These are phyloP conservation scores for Motacilla tschutschensis DNA, from an alignment of 2,113 vertebrate genomes.

Conservation along the genomic window DNA sequence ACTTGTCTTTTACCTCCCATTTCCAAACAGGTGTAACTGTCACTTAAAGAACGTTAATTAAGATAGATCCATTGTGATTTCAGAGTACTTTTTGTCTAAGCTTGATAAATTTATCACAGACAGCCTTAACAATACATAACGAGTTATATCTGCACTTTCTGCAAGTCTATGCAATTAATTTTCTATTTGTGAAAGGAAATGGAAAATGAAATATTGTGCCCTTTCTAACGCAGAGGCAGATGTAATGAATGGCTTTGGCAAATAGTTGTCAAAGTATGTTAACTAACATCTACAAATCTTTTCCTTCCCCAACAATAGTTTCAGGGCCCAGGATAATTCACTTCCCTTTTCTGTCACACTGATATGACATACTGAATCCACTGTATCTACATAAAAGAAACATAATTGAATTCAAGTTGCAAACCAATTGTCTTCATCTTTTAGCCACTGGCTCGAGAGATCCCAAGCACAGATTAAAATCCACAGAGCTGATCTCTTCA, in stretches of 20 bases:
- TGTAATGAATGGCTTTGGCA: conserved; percentile 52
- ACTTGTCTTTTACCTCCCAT: conserved; percentile 3
- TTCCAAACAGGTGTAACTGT: conserved; percentile 53
- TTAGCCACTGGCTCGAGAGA: background rate
- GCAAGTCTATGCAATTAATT: conserved; percentile 59
- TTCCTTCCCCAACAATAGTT: conserved; percentile 31
- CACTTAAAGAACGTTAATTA: conserved; percentile 55
- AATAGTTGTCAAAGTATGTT: conserved; percentile 48
- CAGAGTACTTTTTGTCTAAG: conserved; percentile 60
- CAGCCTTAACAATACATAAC: conserved; percentile 65
- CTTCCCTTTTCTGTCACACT: background rate
- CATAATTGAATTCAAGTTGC: background rate
- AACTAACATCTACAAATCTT: conserved; percentile 47
- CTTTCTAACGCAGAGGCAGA: conserved; percentile 41
- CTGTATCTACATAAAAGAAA: background rate
- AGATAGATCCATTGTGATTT: conserved; percentile 68
- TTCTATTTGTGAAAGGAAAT: conserved; percentile 62
- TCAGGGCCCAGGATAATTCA: conserved; percentile 17
- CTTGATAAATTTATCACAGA: conserved; percentile 66
- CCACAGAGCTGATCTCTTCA: background rate
- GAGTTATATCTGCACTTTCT: conserved; percentile 50
- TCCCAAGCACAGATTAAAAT: background rate
- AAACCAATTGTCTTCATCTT: background rate
- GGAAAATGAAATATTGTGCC: conserved; percentile 66
- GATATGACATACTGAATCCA: background rate